Conservation (phyloP, 2,113 vertebrate species). For the Lepisosteus osseus region DNA sequence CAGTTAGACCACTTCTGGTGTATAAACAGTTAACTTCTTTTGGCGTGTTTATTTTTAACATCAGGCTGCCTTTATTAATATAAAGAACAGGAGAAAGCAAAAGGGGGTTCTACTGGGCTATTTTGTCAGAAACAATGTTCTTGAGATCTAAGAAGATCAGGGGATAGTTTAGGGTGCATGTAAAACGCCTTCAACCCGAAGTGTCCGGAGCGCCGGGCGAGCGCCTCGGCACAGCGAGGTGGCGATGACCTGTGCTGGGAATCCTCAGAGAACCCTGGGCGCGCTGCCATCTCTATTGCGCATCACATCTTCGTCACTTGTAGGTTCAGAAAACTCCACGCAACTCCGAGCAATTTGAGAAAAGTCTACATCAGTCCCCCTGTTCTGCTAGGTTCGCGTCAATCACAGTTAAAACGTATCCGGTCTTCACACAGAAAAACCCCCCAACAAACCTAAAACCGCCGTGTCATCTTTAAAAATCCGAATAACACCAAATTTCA, state of each 20-base stretch:
- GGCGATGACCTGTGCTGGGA: constrained; percentile 13
- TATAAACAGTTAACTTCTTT: constrained; percentile 4
- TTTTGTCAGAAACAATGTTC: too few species aligned
- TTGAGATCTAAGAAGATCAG: too few species aligned
- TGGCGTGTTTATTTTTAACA: background rate
- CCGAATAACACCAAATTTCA: constrained; percentile 1
- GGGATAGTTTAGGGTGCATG: too few species aligned
- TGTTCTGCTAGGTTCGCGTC: too few species aligned
- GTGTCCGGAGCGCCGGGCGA: too few species aligned
- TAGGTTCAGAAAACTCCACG: constrained; percentile 60
- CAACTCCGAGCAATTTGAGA: constrained; percentile 28
- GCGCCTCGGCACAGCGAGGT: background rate
- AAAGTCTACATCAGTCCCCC: constrained; percentile 30
- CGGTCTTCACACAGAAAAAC: constrained; percentile 36
- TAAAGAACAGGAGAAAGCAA: too few species aligned
- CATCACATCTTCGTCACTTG: constrained; percentile 45
- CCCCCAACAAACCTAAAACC: constrained; percentile 31
- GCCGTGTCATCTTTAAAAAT: constrained; percentile 29
- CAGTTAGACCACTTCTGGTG: background rate
- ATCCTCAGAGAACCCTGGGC: constrained; percentile 47
- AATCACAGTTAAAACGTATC: background rate
- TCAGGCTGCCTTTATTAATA: background rate
- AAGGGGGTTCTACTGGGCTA: too few species aligned
- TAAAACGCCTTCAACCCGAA: too few species aligned
- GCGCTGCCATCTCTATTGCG: constrained; percentile 59